Percentiles rank a stretch among this genome's conserved stretches.
These are phyloP conservation scores for Eleutherodactylus coqui DNA, from an alignment of 2,797 vertebrate genomes.

Conservation along the genomic window DNA sequence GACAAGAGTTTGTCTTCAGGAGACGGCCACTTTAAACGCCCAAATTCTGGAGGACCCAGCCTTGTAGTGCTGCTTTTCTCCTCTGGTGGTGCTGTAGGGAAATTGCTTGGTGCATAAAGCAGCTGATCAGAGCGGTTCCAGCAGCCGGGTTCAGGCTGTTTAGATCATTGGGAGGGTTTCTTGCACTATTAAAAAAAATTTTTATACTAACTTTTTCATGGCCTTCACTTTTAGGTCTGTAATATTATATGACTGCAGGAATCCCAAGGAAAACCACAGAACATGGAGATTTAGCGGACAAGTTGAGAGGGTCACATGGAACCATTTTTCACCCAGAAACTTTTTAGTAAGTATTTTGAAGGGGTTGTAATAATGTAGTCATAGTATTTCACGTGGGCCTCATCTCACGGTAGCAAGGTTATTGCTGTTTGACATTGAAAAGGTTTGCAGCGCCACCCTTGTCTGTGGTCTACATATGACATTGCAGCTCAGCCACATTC, in stretches of 20 bases:
- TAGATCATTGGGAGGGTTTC: too few relatives aligned
- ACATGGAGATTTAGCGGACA: conserved; percentile 94
- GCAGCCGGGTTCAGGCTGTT: neutral
- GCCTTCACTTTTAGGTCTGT: conserved; percentile 78
- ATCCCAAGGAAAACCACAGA: conserved; percentile 83
- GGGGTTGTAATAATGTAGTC: neutral
- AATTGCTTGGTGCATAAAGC: neutral
- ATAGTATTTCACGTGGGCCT: too few relatives aligned
- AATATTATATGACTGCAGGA: conserved; percentile 92
- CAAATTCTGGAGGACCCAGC: too few relatives aligned
- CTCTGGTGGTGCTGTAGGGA: neutral
- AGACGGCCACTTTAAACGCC: too few relatives aligned
- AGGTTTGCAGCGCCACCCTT: too few relatives aligned
- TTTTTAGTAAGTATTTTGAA: conserved; percentile 83
- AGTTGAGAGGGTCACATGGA: conserved; percentile 92
- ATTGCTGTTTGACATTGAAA: too few relatives aligned
- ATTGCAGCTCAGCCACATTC: too few relatives aligned
- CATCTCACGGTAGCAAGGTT: too few relatives aligned
- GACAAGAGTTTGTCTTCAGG: too few relatives aligned
- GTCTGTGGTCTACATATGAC: too few relatives aligned
- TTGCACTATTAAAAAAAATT: neutral
- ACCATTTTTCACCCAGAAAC: conserved; percentile 93
- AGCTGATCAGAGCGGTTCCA: neutral
- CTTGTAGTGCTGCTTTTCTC: neutral
- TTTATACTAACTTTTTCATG: neutral